Base-by-base conservation (phyloP, 2,888 invertebrate genomes). In the Standfussiana lucernea region DNA sequence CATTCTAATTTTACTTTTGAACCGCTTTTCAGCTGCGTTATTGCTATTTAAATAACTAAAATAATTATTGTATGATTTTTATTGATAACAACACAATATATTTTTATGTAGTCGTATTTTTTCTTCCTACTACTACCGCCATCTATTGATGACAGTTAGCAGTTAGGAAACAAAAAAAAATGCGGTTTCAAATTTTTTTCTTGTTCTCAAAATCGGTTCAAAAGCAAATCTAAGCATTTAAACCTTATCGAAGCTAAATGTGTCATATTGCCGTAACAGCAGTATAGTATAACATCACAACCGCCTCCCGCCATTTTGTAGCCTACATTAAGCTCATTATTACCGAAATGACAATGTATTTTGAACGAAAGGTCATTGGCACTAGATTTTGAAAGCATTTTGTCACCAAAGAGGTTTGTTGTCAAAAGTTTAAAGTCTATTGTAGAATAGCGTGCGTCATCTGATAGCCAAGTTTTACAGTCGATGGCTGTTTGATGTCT, bases 271-370 rank as follows among this genome's bases (percentile, higher is more conserved):
- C 92, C 88, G 84, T 89, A 89, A 90, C 88, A 91, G 92, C 91
- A 91, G 87, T 90, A 85, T 86, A 85, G 86, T 85, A 91, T 90
- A 79, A 82, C 83, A 87, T 95, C 95, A 95, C 95, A 95, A 95
- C 95, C 93, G 92, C 93, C 94, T 90, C 90, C 89, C 89, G 89
- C 90, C 86, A 88, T 88, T 86, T 88, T 84, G 90, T 91, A 91
- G 91, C 90, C 93, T 92, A 93, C 85, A 84, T 79, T 94, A 95
- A 95, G 95, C 94, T 95, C 95, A 90, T 93, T 86, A 83, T 86
- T 82, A 83, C 72, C 86, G 83, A 86, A 86, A 90, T 89, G 85
- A 91, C 88, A 86, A 59, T 88, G 82, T 89, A 91, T 88, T 90
- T 84, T 84, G 84, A 89, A 89, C 88, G 80, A 87, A 86, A 82